Percentiles rank a stretch among this genome's conserved stretches.
Conservation (phyloP, 1,140 invertebrate genomes). For the Aporrectodea caliginosa region DNA sequence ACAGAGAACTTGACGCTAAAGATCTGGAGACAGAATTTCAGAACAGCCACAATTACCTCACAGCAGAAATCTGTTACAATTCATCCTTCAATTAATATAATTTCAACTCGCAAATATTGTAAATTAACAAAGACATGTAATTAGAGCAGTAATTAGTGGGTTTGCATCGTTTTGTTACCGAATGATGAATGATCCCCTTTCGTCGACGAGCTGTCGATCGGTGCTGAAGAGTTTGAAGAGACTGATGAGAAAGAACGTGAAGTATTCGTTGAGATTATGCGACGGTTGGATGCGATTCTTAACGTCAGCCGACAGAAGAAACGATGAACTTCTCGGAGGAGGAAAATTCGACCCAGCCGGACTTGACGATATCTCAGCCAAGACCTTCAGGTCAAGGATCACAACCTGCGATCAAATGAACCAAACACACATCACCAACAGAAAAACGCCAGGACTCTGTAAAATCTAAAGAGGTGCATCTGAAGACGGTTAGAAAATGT, state of each 20-base stretch:
- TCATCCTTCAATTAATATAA: no score
- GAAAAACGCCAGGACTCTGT: no score
- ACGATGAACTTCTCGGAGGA: background rate
- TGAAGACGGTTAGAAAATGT: no score
- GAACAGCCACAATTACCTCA: no score
- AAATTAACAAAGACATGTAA: background rate
- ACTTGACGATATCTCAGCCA: conserved; percentile 75
- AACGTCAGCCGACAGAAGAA: conserved; percentile 12
- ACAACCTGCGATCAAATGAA: conserved; percentile 72
- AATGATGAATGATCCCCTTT: conserved; percentile 90
- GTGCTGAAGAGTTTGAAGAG: conserved; percentile 79
- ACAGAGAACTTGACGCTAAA: no score
- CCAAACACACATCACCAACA: no score
- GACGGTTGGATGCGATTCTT: conserved; percentile 32
- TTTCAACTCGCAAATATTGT: no score
- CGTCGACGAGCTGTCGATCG: conserved; percentile 81
- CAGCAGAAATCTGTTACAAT: no score
- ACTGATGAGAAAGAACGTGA: conserved; percentile 81
- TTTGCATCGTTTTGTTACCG: no score
- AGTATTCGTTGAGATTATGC: conserved; percentile 62
- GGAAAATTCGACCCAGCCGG: conserved; percentile 35
- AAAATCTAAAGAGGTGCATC: no score
- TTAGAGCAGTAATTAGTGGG: no score
- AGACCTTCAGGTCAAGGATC: conserved; percentile 79
- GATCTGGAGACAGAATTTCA: no score